phyloP scores from a whole-genome alignment of 2,888 invertebrate genomes.

The Sussaba pulchella region DNA sequence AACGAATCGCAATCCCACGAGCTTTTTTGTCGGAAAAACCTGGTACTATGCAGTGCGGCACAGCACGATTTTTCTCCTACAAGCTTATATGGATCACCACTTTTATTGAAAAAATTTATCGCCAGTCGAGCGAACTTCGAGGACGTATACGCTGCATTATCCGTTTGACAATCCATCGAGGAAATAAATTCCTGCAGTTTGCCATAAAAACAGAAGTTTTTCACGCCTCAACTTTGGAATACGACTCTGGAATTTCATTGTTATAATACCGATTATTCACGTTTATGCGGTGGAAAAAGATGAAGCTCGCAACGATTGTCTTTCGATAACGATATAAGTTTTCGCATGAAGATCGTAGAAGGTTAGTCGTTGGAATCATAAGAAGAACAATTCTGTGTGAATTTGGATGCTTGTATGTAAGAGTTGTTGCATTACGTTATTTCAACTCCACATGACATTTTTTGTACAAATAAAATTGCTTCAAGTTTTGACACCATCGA shows the following conservation, averaged over 20 bases:
- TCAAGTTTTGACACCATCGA: too few species aligned
- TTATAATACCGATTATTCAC: slow-evolving; percentile 50
- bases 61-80: background rate
- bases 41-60: background rate
- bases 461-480: slow-evolving; percentile 11
- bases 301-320: slow-evolving; percentile 41
- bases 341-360: background rate
- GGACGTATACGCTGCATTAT: background rate
- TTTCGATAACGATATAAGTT: slow-evolving; percentile 15
- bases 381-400: background rate
- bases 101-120: slow-evolving; percentile 38
- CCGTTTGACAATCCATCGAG: slow-evolving; percentile 37
- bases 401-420: background rate
- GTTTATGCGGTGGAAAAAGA: slow-evolving; percentile 28
- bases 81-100: background rate
- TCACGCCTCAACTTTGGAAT: slow-evolving; percentile 36
- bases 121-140: slow-evolving; percentile 11
- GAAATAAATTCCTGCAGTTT: slow-evolving; percentile 47
- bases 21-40: too few species aligned
- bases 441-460: background rate
- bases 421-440: background rate
- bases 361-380: background rate
- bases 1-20: too few species aligned
- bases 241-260: slow-evolving; percentile 55
- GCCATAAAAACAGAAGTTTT: slow-evolving; percentile 51